Evolutionary conservation across 2,113 vertebrate species (phyloP).

Genomic region (Laticauda laticaudata): DNA sequence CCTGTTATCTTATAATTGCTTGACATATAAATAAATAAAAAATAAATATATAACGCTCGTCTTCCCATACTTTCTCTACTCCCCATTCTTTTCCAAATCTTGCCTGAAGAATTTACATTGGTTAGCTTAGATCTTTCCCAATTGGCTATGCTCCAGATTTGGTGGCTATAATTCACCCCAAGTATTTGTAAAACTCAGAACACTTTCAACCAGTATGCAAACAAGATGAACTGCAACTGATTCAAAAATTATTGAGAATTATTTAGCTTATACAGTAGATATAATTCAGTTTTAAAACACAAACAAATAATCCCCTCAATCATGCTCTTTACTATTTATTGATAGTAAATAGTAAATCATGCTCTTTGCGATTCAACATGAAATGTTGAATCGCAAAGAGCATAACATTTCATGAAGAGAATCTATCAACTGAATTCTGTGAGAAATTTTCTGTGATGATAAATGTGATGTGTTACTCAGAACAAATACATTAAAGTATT

Average conservation of each 20-base stretch:
- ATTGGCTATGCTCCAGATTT: neutral
- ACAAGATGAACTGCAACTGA: neutral
- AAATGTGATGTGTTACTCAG: constrained; percentile 20
- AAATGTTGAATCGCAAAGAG: no score
- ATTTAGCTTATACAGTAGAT: constrained; percentile 1
- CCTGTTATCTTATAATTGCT: no score
- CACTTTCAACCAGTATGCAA: neutral
- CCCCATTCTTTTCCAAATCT: neutral
- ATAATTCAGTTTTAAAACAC: neutral
- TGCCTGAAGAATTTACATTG: neutral
- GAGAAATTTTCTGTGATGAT: constrained; percentile 11
- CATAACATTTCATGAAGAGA: neutral
- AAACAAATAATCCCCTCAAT: neutral
- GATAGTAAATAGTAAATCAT: neutral
- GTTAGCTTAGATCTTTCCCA: neutral
- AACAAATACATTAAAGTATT: constrained; percentile 31
- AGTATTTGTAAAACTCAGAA: neutral
- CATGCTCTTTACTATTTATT: neutral
- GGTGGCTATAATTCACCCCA: neutral
- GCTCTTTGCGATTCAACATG: neutral
- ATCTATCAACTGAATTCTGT: neutral
- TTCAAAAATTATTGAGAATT: neutral
- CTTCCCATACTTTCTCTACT: neutral
- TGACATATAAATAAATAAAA: no score
- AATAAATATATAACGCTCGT: neutral